Conservation (phyloP, 2,888 invertebrate species). For the Omphaloscelis lunosa region DNA sequence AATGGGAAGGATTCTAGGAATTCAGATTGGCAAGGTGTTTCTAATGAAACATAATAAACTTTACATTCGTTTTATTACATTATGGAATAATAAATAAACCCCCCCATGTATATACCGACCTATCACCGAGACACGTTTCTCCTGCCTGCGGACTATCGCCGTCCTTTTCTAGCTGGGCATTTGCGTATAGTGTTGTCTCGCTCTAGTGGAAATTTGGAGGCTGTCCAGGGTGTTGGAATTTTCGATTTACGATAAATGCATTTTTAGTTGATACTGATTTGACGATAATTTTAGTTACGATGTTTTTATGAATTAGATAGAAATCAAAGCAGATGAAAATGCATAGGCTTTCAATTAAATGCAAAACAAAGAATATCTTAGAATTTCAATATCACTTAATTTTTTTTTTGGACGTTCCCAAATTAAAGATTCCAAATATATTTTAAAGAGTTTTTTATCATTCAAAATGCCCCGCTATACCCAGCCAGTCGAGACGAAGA, state of each 20-base stretch:
- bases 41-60: slow-evolving; percentile 83
- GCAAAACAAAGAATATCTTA: slow-evolving; percentile 22
- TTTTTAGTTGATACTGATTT: slow-evolving; percentile 9
- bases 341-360: slow-evolving; percentile 38
- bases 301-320: slow-evolving; percentile 15
- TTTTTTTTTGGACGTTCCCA: slow-evolving; percentile 9
- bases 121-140: slow-evolving; percentile 85
- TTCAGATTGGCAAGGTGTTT: slow-evolving; percentile 25
- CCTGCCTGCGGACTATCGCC: slow-evolving; percentile 81
- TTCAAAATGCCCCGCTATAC: slow-evolving; percentile 48
- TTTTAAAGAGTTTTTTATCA: not conserved
- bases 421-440: slow-evolving; percentile 30
- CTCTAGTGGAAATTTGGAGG: slow-evolving; percentile 38
- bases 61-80: slow-evolving; percentile 89
- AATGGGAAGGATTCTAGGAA: slow-evolving; percentile 42
- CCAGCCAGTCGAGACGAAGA: slow-evolving; percentile 77
- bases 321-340: slow-evolving; percentile 34
- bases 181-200: slow-evolving; percentile 60
- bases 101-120: slow-evolving; percentile 83
- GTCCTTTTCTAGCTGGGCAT: slow-evolving; percentile 76
- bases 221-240: slow-evolving; percentile 2
- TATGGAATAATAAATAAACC: slow-evolving; percentile 89
- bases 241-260: slow-evolving; percentile 17
- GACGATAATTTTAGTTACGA: slow-evolving; percentile 14
- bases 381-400: not conserved